Evolutionary conservation across 2,888 invertebrate species (phyloP), one percentile per base, ranked within the genome.

Genomic region (Steinernema carpocapsae): DNA sequence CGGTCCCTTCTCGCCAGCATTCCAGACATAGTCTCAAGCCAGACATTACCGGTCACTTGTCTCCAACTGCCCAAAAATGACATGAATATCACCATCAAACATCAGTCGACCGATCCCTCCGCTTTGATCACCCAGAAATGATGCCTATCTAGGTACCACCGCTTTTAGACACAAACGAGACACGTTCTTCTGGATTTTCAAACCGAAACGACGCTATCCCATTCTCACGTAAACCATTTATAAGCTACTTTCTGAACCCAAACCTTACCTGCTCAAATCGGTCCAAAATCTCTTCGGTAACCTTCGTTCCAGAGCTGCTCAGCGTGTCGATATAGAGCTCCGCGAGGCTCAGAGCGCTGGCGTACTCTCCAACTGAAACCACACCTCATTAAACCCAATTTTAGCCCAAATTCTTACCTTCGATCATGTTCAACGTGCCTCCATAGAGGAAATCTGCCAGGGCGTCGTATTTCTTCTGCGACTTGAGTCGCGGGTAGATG

Each of bases 361-460:
- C 45, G 19, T 37, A 64, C 43, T 78, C 78, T 7, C 52, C 56
- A n/a, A 72, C 78, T 78, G 48, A 72, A 74, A 70, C 22, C 7
- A n/a, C 22, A 48, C 29, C 1, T 10, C 26, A 29, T 74, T 64
- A 45, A 19, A 51, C 2, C 17, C 22, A 24, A 37, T 6, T n/a
- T 4, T 29, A 19, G 22, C n/a, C 29, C 22, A 19, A 12, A 75
- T 48, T 46, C 70, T 17, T 17, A 78, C 80, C 79, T 26, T 76
- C 45, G 24, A 79, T 24, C 17, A 82, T 70, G 7, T 73, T 74
- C 12, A 64, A 24, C n/a, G 74, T 52, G 26, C 78, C 80, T 43
- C 77, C 73, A 76, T 71, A 77, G 43, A 84, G 76, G 12, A 83
- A 71, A 22, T 70, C 72, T 22, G 80, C 64, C 64, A 84, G 72